Evolutionary conservation across 2,888 invertebrate genomes (phyloP).

Genomic region (Diplazon laetatorius): DNA sequence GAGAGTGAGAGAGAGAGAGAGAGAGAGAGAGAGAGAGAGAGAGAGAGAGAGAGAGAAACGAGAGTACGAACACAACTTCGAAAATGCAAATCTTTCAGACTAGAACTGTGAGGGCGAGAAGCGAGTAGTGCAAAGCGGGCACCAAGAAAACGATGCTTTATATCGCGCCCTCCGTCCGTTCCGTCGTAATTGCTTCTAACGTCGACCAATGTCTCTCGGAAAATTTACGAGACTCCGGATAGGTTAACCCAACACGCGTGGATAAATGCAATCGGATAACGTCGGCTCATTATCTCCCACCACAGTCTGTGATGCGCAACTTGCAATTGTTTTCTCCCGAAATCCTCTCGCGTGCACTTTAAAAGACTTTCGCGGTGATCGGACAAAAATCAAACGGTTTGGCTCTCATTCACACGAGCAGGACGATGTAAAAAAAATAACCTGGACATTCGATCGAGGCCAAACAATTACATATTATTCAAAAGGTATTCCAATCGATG

Average conservation of each 20-base stretch:
- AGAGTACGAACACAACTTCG: slow-evolving; percentile 28
- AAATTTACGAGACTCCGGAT: slow-evolving; percentile 26
- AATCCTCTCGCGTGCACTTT: too few species aligned
- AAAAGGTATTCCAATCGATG: too few species aligned
- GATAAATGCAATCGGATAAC: slow-evolving; percentile 55
- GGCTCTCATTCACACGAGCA: neutral
- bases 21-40: slow-evolving; percentile 4
- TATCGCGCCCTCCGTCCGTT: slow-evolving; percentile 48
- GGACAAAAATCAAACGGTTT: too few species aligned
- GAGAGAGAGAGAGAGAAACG: slow-evolving; percentile 2
- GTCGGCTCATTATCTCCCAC: too few species aligned
- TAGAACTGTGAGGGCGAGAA: slow-evolving; percentile 33
- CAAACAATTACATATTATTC: too few species aligned
- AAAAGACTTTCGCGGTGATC: too few species aligned
- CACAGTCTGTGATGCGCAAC: too few species aligned
- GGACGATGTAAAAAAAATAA: neutral
- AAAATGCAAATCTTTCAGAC: slow-evolving; percentile 66
- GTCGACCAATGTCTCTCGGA: slow-evolving; percentile 46
- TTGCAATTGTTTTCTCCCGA: neutral
- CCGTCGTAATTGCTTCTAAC: slow-evolving; percentile 61
- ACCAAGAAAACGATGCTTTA: slow-evolving; percentile 51
- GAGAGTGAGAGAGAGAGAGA: slow-evolving; percentile 13
- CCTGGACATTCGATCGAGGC: too few species aligned
- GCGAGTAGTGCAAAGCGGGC: neutral
- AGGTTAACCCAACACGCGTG: slow-evolving; percentile 46